phyloP scores from a whole-genome alignment of 2,113 vertebrate species.

The Xenopus borealis region DNA sequence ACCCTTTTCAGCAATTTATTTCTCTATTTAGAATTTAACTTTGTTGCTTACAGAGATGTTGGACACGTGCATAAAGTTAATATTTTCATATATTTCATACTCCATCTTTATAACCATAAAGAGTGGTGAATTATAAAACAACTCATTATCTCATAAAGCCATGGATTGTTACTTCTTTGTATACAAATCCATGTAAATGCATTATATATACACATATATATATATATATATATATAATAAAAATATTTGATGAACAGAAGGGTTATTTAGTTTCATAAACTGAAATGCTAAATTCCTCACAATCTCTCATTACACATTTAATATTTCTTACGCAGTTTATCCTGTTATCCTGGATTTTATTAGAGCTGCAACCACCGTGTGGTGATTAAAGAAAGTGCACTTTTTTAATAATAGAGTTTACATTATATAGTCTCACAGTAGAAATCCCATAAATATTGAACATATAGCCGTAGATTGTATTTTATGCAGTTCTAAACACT shows the following conservation, averaged over 20 bases:
- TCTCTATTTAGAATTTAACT: no score
- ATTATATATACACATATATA: no score
- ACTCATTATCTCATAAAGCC: no score
- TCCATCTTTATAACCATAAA: no score
- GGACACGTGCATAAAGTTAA: no score
- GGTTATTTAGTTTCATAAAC: constrained; percentile 9
- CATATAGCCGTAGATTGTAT: constrained; percentile 14
- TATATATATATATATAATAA: no score
- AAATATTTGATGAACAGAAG: constrained; percentile 4
- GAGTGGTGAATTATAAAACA: no score
- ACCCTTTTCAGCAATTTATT: no score
- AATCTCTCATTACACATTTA: not conserved
- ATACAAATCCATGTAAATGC: no score
- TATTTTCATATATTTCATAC: no score
- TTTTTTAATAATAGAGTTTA: constrained; percentile 26
- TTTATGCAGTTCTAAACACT: constrained; percentile 21
- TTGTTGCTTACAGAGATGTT: no score
- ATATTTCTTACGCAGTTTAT: not conserved
- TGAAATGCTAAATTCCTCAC: not conserved
- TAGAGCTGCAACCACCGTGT: constrained; percentile 16
- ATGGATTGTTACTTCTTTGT: no score
- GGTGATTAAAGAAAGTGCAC: constrained; percentile 20
- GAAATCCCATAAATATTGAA: constrained; percentile 29
- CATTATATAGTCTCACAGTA: constrained; percentile 14
- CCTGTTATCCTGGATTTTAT: not conserved